A percentile compares a stretch with the other conserved stretches of the same genome.
phyloP scores from a whole-genome alignment of 1,140 invertebrate genomes.

The Limonius californicus region DNA sequence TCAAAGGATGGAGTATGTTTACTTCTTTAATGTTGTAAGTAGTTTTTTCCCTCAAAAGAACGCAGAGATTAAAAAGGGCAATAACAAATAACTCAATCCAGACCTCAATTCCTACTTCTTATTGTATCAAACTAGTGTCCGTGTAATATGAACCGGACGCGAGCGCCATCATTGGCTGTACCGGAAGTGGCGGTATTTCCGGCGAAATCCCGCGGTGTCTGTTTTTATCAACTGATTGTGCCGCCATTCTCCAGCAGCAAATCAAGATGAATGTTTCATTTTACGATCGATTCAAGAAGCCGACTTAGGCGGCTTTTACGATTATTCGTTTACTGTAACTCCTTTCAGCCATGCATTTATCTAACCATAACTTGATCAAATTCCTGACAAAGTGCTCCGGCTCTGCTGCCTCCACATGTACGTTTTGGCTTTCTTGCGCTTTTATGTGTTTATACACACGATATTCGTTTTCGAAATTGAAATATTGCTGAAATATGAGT shows the following conservation, averaged over 20 bases:
- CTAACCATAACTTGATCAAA: constrained; percentile 27
- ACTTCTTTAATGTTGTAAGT: neutral
- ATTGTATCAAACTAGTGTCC: constrained; percentile 10
- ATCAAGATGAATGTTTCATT: constrained; percentile 30
- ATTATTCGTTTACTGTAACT: constrained; percentile 27
- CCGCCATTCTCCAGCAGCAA: constrained; percentile 20
- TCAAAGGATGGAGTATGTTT: too few relatives aligned
- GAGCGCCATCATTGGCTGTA: constrained; percentile 22
- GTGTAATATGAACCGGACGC: constrained; percentile 22
- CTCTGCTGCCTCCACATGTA: neutral
- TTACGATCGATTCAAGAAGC: constrained; percentile 24
- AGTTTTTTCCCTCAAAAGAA: neutral
- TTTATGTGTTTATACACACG: constrained; percentile 1
- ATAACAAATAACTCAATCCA: constrained; percentile 5
- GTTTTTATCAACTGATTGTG: constrained; percentile 25
- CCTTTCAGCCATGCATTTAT: constrained; percentile 18
- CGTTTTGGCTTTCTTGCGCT: neutral
- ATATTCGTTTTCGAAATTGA: constrained; percentile 4
- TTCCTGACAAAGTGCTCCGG: constrained; percentile 20
- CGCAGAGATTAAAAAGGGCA: constrained; percentile 3
- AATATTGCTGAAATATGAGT: constrained; percentile 4
- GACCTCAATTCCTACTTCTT: constrained; percentile 7
- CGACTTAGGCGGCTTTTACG: constrained; percentile 25
- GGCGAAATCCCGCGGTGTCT: constrained; percentile 23
- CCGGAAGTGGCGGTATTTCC: constrained; percentile 27